Percentiles rank a stretch among this genome's conserved stretches.
phyloP scores from a whole-genome alignment of 2,113 vertebrate species.

The Mormyrus iriodes region DNA sequence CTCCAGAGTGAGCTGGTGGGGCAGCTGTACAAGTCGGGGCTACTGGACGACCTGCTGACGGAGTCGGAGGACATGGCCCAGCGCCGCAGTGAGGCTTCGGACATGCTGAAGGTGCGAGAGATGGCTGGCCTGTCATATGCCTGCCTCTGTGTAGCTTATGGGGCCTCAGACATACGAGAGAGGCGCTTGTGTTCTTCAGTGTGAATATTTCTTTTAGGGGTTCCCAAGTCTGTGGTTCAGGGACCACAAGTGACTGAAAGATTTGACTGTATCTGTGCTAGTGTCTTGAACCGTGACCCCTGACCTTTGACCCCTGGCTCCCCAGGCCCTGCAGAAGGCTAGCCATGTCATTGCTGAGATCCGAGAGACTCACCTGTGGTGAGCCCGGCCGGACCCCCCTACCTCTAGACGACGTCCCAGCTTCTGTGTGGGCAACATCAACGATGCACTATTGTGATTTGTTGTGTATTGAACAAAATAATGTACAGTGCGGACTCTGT shows the following conservation, averaged over 20 bases:
- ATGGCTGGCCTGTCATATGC: neutral
- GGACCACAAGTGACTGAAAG: neutral
- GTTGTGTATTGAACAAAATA: conserved; percentile 61
- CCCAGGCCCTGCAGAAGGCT: conserved; percentile 87
- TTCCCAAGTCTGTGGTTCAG: neutral
- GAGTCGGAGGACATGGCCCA: conserved; percentile 99
- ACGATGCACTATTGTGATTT: conserved; percentile 62
- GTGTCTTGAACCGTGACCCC: neutral
- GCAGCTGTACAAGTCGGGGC: conserved; percentile 83
- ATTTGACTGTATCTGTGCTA: neutral
- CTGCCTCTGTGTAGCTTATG: neutral
- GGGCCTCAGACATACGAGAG: neutral
- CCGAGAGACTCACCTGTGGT: conserved; percentile 95
- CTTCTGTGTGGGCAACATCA: neutral
- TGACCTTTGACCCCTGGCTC: neutral
- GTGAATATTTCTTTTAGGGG: neutral
- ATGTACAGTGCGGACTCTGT: conserved; percentile 72
- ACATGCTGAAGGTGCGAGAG: conserved; percentile 85
- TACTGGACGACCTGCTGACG: conserved; percentile 88
- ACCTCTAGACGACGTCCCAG: neutral
- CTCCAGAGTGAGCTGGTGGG: conserved; percentile 97
- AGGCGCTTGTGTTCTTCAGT: neutral
- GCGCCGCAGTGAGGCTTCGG: conserved; percentile 88
- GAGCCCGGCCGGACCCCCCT: conserved; percentile 44
- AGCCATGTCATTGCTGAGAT: conserved; percentile 98